These are phyloP conservation scores for Sebastes matsubarae DNA, from an alignment of 2,797 vertebrate species.

Conservation along the genomic window DNA sequence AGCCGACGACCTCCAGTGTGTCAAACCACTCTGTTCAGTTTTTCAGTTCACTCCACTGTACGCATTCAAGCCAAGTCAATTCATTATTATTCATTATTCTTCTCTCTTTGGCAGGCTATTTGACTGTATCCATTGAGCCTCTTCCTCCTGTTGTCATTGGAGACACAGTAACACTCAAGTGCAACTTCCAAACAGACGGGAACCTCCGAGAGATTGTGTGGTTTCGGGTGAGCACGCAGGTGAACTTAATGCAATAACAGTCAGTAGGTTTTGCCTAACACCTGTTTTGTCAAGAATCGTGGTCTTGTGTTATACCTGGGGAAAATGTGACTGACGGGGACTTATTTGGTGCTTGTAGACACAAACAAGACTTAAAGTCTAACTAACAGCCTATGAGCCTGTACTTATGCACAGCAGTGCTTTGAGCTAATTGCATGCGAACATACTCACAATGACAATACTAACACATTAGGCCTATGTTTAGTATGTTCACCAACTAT, in stretches of 20 bases:
- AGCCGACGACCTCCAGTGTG: neutral
- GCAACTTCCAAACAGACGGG: slow-evolving; percentile 94
- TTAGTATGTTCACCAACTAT: neutral
- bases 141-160: slow-evolving; percentile 91
- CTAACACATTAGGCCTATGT: neutral
- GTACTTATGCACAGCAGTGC: neutral
- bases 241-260: slow-evolving; percentile 16
- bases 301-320: neutral
- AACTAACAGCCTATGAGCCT: neutral
- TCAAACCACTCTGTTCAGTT: neutral
- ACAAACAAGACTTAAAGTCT: neutral
- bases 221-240: slow-evolving; percentile 88
- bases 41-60: neutral
- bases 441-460: neutral
- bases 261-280: neutral
- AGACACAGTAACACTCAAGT: slow-evolving; percentile 93
- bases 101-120: slow-evolving; percentile 81
- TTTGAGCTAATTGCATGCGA: neutral
- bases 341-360: neutral
- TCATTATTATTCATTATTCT: neutral
- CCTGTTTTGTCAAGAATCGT: neutral
- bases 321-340: neutral
- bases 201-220: slow-evolving; percentile 93
- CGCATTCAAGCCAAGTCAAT: neutral
- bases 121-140: slow-evolving; percentile 91